Percentiles rank a stretch among this genome's conserved stretches.
Conservation (phyloP, 2,113 vertebrate species). For the Catharus bicknelli region DNA sequence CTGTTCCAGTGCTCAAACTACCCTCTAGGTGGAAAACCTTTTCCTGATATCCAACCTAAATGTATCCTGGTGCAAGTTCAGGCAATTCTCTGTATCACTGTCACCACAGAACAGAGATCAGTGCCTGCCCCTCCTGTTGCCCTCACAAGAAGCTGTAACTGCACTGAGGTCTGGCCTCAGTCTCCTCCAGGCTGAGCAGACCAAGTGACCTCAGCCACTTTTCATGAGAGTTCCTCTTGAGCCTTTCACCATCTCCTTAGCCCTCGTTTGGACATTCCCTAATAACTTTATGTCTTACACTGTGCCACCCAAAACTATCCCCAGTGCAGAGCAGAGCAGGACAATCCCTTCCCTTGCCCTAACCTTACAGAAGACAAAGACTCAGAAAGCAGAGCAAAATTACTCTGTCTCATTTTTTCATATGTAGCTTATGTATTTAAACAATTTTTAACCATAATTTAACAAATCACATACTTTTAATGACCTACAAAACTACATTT, state of each 20-base stretch:
- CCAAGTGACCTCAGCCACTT: not conserved
- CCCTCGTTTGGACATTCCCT: not conserved
- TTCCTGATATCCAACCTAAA: not conserved
- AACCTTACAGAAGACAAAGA: not conserved
- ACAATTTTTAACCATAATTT: not conserved
- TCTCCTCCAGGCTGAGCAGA: not conserved
- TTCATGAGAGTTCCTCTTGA: fast-evolving
- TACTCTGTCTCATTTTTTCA: not conserved
- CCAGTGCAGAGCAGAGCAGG: fast-evolving
- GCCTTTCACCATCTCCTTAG: fast-evolving
- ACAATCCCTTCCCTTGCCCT: not conserved
- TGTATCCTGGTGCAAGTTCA: fast-evolving
- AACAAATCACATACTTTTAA: not conserved
- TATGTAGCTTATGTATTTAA: not conserved
- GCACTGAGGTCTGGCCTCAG: fast-evolving
- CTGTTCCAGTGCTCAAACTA: not conserved
- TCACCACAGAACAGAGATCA: not conserved
- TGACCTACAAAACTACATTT: not conserved
- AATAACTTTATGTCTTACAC: fast-evolving
- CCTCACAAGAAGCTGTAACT: fast-evolving
- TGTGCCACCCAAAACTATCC: fast-evolving
- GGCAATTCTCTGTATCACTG: not conserved
- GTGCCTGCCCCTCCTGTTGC: not conserved
- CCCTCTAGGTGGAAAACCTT: no score
- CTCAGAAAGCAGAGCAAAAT: not conserved